phyloP scores from a whole-genome alignment of 2,888 invertebrate species.

The Megamerina dolium region DNA sequence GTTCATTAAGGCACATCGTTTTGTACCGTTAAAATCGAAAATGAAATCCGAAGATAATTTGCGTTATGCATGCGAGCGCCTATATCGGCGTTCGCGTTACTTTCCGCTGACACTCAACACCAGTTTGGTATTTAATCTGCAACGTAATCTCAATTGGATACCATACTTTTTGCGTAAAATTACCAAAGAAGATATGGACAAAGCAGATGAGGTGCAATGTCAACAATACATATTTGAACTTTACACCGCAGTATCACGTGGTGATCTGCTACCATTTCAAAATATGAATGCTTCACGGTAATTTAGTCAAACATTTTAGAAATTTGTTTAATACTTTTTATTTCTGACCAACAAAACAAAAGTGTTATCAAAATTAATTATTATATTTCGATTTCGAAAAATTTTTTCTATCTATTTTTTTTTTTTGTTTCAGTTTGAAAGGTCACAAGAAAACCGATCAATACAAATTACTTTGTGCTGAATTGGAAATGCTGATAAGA shows the following conservation, averaged over 20 bases:
- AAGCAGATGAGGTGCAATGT: conserved; percentile 82
- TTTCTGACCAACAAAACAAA: neutral
- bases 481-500: conserved; percentile 77
- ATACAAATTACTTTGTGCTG: conserved; percentile 84
- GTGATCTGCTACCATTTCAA: conserved; percentile 71
- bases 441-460: conserved; percentile 74
- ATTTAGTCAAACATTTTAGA: neutral
- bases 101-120: conserved; percentile 86
- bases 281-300: conserved; percentile 60
- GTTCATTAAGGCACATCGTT: conserved; percentile 76
- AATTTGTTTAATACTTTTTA: neutral
- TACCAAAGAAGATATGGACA: conserved; percentile 73
- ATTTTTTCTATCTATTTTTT: neutral
- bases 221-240: conserved; percentile 77
- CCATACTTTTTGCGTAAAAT: conserved; percentile 75
- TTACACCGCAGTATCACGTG: conserved; percentile 73
- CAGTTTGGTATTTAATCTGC: conserved; percentile 77
- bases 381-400: neutral
- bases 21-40: conserved; percentile 64
- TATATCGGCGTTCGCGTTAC: conserved; percentile 76
- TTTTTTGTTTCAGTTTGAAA: conserved; percentile 31
- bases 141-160: conserved; percentile 72
- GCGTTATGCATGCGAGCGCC: conserved; percentile 60
- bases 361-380: neutral
- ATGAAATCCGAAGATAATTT: conserved; percentile 45